Evolutionary conservation across 2,888 invertebrate species (phyloP).

Genomic region (Scaptomyza polygonia): DNA sequence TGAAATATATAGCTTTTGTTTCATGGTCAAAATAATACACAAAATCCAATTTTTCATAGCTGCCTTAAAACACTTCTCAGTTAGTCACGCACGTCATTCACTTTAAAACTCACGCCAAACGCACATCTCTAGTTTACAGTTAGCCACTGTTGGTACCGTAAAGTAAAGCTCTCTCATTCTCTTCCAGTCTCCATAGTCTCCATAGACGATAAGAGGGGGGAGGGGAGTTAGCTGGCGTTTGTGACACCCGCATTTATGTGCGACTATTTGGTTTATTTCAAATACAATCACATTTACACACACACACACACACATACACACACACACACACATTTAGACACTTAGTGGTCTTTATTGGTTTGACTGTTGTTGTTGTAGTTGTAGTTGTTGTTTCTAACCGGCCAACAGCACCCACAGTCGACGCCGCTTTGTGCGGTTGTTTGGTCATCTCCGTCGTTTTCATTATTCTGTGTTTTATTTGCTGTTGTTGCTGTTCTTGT

Average conservation of each 20-base stretch:
- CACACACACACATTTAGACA: slow-evolving; percentile 67
- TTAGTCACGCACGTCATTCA: too few species aligned
- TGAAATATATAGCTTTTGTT: too few species aligned
- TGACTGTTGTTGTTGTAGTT: slow-evolving; percentile 39
- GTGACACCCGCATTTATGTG: slow-evolving; percentile 80
- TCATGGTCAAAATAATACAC: too few species aligned
- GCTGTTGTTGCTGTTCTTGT: slow-evolving; percentile 1
- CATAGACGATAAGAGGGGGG: background rate
- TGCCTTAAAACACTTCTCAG: background rate
- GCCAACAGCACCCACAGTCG: slow-evolving; percentile 69
- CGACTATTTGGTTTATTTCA: slow-evolving; percentile 80
- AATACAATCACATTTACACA: slow-evolving; percentile 75
- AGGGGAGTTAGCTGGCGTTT: slow-evolving; percentile 35
- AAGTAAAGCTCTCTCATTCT: background rate
- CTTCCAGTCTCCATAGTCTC: background rate
- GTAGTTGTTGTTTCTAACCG: slow-evolving; percentile 36
- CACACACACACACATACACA: slow-evolving; percentile 25
- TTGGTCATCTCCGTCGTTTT: slow-evolving; percentile 54
- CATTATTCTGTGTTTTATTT: slow-evolving; percentile 33
- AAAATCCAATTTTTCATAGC: too few species aligned
- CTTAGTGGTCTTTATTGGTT: slow-evolving; percentile 81
- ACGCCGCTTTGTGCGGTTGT: slow-evolving; percentile 68
- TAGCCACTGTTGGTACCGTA: background rate
- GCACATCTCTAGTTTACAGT: slow-evolving; percentile 27
- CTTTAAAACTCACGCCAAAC: background rate